Percentiles rank a stretch among this genome's conserved stretches.
phyloP scores from a whole-genome alignment of 2,113 vertebrate species.

The Petromus typicus region DNA sequence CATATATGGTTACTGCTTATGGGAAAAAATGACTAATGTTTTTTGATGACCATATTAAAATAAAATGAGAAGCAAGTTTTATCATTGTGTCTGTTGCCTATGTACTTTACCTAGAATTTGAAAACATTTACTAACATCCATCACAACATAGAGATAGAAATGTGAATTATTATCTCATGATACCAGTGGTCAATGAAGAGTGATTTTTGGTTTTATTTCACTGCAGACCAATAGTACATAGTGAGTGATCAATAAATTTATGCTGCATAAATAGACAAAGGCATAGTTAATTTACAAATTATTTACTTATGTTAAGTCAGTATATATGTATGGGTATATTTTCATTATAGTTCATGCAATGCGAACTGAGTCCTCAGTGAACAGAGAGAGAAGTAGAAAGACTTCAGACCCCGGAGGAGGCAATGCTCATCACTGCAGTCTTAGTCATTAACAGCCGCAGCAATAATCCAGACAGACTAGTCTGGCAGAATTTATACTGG shows the following conservation, averaged over 20 bases:
- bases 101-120: not conserved
- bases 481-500: not conserved
- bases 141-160: not conserved
- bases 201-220: not conserved
- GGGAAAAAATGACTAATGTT: not conserved
- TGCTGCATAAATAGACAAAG: not conserved
- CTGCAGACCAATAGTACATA: not conserved
- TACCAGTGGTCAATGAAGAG: not conserved
- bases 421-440: accelerated
- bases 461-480: not conserved
- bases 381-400: not conserved
- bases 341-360: not conserved
- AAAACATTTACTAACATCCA: not conserved
- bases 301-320: not conserved
- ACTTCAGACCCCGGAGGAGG: not conserved
- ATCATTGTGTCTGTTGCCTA: not conserved
- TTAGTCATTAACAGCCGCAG: not conserved
- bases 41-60: not conserved
- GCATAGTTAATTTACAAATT: not conserved
- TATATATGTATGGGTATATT: not conserved
- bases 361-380: not conserved
- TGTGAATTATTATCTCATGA: not conserved
- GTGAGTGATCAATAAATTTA: not conserved
- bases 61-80: not conserved
- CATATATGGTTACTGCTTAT: not conserved